Evolutionary conservation across 2,113 vertebrate species (phyloP).

Genomic region (Oryzias melastigma): DNA sequence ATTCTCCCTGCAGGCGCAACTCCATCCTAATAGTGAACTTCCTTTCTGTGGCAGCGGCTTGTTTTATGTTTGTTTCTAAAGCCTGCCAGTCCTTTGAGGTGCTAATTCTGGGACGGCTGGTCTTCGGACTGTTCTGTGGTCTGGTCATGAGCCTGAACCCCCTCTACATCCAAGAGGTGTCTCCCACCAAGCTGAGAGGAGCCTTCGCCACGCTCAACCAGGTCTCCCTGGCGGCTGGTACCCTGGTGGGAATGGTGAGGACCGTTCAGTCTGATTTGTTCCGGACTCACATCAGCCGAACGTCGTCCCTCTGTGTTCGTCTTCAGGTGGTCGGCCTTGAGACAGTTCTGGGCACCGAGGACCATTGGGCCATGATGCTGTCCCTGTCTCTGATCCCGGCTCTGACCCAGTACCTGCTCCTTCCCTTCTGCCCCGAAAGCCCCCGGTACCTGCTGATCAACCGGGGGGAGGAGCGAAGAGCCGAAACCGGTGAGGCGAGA

Average conservation of each 20-base stretch:
- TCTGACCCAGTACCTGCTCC: conserved; percentile 69
- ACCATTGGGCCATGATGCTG: conserved; percentile 76
- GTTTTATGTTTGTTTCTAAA: conserved; percentile 76
- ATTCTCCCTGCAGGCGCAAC: conserved; percentile 63
- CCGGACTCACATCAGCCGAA: too few species aligned
- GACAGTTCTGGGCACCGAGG: conserved; percentile 70
- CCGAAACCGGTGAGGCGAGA: conserved; percentile 66
- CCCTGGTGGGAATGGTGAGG: conserved; percentile 79
- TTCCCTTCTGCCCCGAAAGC: conserved; percentile 82
- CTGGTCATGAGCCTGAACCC: conserved; percentile 80
- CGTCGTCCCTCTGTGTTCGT: neutral
- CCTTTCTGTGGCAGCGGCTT: conserved; percentile 71
- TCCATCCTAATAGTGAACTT: conserved; percentile 78
- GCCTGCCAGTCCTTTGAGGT: conserved; percentile 70
- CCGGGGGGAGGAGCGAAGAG: conserved; percentile 66
- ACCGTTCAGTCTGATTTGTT: neutral
- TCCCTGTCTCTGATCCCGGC: conserved; percentile 79
- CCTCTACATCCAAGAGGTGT: conserved; percentile 81
- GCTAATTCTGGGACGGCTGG: conserved; percentile 76
- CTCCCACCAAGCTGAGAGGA: conserved; percentile 75
- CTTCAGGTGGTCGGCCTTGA: conserved; percentile 78
- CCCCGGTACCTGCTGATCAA: conserved; percentile 81
- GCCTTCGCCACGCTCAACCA: conserved; percentile 81
- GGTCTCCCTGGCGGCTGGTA: conserved; percentile 75
- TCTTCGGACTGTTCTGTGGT: conserved; percentile 81